These are phyloP conservation scores for Podargus strigoides DNA, from an alignment of 2,797 vertebrate genomes.

Conservation along the genomic window DNA sequence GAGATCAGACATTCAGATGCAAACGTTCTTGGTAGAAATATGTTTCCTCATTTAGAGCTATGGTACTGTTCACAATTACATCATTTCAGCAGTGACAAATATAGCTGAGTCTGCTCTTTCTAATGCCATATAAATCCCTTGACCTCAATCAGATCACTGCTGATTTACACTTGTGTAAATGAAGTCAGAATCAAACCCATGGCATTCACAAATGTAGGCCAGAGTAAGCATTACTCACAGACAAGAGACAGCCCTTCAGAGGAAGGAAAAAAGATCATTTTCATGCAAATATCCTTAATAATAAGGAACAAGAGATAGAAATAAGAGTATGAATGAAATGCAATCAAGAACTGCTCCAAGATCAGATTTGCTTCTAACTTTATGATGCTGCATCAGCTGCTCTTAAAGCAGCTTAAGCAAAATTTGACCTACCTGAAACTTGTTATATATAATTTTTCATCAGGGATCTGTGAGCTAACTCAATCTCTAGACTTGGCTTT, in stretches of 20 bases:
- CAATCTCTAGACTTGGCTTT: neutral
- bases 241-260: conserved; percentile 48
- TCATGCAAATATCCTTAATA: conserved; percentile 56
- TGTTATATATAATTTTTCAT: conserved; percentile 24
- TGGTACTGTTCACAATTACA: conserved; percentile 28
- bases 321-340: conserved; percentile 59
- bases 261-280: conserved; percentile 48
- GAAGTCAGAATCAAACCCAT: conserved; percentile 48
- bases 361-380: conserved; percentile 52
- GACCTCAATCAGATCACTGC: conserved; percentile 50
- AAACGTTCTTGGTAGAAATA: conserved; percentile 26
- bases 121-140: conserved; percentile 35
- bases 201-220: conserved; percentile 46
- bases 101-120: conserved; percentile 55
- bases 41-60: conserved; percentile 32
- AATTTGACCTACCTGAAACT: conserved; percentile 52
- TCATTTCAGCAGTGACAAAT: conserved; percentile 48
- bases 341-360: conserved; percentile 43
- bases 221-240: conserved; percentile 57
- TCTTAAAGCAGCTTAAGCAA: conserved; percentile 30
- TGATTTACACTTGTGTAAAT: conserved; percentile 54
- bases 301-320: conserved; percentile 54
- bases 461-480: neutral
- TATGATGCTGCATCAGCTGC: conserved; percentile 26
- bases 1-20: neutral